phyloP scores from a whole-genome alignment of 1,140 invertebrate genomes.

The Drosophila sproati region DNA sequence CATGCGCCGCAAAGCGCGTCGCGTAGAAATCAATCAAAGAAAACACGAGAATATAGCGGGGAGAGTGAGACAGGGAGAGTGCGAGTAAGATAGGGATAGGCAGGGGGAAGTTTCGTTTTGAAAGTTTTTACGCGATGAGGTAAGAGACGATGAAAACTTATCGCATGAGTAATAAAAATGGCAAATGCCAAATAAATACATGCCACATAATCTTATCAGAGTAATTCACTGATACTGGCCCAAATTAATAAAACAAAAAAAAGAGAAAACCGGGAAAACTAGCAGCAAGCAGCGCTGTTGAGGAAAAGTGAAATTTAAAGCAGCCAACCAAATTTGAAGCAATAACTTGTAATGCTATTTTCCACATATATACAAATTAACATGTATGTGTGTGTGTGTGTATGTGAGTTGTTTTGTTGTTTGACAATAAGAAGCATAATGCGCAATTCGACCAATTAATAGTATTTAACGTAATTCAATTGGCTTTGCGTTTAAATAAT shows the following conservation, averaged over 20 bases:
- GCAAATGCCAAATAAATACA: constrained; percentile 12
- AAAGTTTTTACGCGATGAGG: constrained; percentile 25
- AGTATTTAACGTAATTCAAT: constrained; percentile 21
- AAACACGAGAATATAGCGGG: constrained; percentile 10
- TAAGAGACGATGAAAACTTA: constrained; percentile 19
- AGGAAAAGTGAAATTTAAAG: constrained; percentile 68
- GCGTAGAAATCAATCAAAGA: constrained; percentile 33
- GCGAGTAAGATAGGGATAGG: neutral
- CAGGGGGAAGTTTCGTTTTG: constrained; percentile 2
- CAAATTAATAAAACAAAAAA: constrained; percentile 1
- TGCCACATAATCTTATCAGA: constrained; percentile 34
- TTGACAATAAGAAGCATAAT: constrained; percentile 37
- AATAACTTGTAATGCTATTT: constrained; percentile 29
- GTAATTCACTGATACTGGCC: constrained; percentile 21
- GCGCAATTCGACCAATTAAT: constrained; percentile 37
- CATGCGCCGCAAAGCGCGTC: constrained; percentile 12
- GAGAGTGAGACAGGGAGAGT: neutral
- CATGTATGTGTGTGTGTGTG: neutral
- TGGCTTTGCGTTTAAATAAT: constrained; percentile 14
- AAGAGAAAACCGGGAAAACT: constrained; percentile 43
- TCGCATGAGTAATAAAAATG: constrained; percentile 20
- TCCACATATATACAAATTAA: constrained; percentile 15
- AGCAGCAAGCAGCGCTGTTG: constrained; percentile 14
- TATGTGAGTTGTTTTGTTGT: constrained; percentile 16
- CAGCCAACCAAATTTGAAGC: constrained; percentile 26